Base-by-base conservation (phyloP, 30 jellyfish, hydroid and myxozoan genomes). In the Nemopilema nomurai region DNA sequence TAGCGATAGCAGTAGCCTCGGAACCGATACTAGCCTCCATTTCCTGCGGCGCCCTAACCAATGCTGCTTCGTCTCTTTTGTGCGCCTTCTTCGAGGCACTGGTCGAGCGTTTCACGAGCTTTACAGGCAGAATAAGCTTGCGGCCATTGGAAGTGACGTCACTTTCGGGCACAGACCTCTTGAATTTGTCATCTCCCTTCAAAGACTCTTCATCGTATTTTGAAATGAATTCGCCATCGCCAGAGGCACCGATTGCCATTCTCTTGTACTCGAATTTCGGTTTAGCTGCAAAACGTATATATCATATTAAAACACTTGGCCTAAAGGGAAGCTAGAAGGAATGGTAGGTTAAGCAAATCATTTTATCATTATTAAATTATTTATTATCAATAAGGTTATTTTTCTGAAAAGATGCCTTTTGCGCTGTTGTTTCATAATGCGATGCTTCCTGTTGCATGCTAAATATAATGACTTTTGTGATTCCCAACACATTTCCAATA, bases 161-260 rank as follows among this genome's bases (percentile, higher is more conserved):
- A 66, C 51, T 17, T 8, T 75, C 93, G 17, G 77, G n/a, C 49
- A 71, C 89, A 1, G 93, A 50, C 49, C 90, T 49, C 49, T 77
- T 82, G 22, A 65, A 19, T 63, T 79, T 84, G 77, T 85, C 93
- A 22, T 62, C 90, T 17, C 24, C 62, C 21, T 76, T 86, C 18
- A 41, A 52, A 23, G 49, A 69, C 32, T 74, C 96, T 4, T 76
- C 90, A 0, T 82, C 96, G 52, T 71, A 87, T 76, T 83, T 90
- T 19, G 88, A 89, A 24, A 93, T 92, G 89, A 93, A 93, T 66
- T 93, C 98, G 20, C 98, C 98, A 21, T 93, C 98, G 49, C 88
- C 96, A 31, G 88, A 74, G 51, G 93, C 95, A 22, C 97, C 98
- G 26, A 93, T 51, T 18, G 84, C 84, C 97, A 93, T 80, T 67